Evolutionary conservation across 2,888 invertebrate species (phyloP), one percentile per base, ranked within the genome.

Genomic region (Idaea dimidiata): DNA sequence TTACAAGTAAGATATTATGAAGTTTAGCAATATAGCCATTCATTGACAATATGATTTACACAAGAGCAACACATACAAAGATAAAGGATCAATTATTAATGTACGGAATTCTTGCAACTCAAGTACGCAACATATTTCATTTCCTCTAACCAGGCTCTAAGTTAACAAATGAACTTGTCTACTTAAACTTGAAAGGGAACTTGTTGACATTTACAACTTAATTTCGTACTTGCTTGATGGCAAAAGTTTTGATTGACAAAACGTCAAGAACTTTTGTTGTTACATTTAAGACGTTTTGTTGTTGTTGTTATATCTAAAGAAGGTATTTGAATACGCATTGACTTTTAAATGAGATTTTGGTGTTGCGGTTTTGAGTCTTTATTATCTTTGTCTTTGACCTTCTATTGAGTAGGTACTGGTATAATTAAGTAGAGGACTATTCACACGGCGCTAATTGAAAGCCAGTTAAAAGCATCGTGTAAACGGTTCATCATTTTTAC

Each of bases 221-320:
- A 69, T 69, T 64, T 61, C 59, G 33, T 62, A 58, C 24, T 61
- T 61, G 70, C 67, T 66, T 80, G 78, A 81, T 81, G 77, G 74
- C 78, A 68, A 78, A 82, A 82, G 78, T 82, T 82, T 77, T 76
- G 77, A 80, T 79, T 74, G 74, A 67, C 68, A 67, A 73, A 74
- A 71, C 72, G 72, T 72, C 68, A 43, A 7, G 3, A 43, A 43
- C 8, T 43, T 43, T 43, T 8, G 43, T 43, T 43, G 43, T 43
- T 43, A 43, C 43, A 43, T 43, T 43, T 43, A 43, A 43, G 43
- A 43, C 43, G 43, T 43, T 43, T 43, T 43, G 43, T 43, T 10
- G 43, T 43, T 10, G 43, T 6, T 43, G 43, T 43, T 43, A 10
- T 7, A 14, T 43, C 8, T 14, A 10, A 14, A 43, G 10, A 10